Conservation (phyloP, 2,113 vertebrate genomes). For the Malaclemys terrapin region DNA sequence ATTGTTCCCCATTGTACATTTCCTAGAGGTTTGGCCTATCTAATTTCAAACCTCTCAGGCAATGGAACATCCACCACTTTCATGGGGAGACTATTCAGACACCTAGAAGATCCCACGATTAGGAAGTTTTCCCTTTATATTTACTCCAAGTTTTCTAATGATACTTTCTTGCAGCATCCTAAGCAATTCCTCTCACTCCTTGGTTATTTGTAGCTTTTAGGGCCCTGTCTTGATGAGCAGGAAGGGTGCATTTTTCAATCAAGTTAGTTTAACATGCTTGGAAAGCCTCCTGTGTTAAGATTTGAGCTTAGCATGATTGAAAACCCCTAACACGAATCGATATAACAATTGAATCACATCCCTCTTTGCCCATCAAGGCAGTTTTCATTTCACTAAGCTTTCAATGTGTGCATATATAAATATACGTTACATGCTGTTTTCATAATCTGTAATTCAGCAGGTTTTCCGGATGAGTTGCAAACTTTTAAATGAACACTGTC, state of each 20-base stretch:
- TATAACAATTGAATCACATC: neutral
- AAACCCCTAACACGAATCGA: neutral
- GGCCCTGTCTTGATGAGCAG: neutral
- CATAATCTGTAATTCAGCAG: neutral
- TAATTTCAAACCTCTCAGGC: neutral
- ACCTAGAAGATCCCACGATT: neutral
- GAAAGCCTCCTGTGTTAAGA: neutral
- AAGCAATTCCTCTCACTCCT: neutral
- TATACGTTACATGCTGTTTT: neutral
- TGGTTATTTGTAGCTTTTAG: neutral
- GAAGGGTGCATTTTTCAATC: neutral
- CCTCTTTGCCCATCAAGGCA: neutral
- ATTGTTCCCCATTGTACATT: neutral
- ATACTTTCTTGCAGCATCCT: neutral
- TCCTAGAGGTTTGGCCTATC: neutral
- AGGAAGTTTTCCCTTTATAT: neutral
- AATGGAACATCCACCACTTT: neutral
- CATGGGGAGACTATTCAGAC: neutral
- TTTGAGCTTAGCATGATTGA: too few species aligned
- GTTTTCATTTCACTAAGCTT: neutral
- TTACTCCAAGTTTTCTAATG: neutral
- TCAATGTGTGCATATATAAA: rapidly evolving
- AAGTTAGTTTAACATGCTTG: neutral
- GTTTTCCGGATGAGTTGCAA: neutral
- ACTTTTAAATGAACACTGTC: rapidly evolving